A percentile compares a stretch with the other conserved stretches of the same genome.
These are phyloP conservation scores for Papilio polytes DNA, from an alignment of 1,140 invertebrate genomes.

Conservation along the genomic window DNA sequence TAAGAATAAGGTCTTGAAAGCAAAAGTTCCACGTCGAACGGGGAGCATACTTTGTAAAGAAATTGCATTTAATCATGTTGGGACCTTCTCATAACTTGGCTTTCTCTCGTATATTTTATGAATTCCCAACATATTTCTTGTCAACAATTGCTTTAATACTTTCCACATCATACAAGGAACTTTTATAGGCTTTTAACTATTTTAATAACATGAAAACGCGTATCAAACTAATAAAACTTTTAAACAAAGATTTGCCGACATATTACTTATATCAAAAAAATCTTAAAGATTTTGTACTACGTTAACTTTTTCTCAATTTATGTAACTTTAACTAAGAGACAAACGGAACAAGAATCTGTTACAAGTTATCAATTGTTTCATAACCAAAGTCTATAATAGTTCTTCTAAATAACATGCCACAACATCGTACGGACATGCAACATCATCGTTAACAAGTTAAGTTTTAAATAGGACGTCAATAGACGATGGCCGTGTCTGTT, in stretches of 20 bases:
- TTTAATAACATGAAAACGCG: constrained; percentile 57
- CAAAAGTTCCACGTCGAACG: constrained; percentile 70
- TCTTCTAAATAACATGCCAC: not conserved
- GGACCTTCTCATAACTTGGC: constrained; percentile 71
- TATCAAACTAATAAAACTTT: constrained; percentile 25
- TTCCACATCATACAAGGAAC: constrained; percentile 56
- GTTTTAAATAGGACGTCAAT: constrained; percentile 67
- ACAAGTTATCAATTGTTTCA: not conserved
- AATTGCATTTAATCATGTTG: constrained; percentile 80
- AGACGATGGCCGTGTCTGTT: constrained; percentile 55
- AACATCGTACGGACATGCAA: not conserved
- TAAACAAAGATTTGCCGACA: not conserved
- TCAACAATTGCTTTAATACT: constrained; percentile 77
- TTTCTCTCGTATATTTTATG: constrained; percentile 74
- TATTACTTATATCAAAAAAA: not conserved
- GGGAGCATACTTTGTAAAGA: constrained; percentile 76
- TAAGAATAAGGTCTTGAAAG: constrained; percentile 65
- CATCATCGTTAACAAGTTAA: constrained; percentile 45
- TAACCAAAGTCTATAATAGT: not conserved
- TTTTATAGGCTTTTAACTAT: constrained; percentile 66
- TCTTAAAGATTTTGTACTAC: not conserved
- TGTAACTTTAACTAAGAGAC: too few species aligned
- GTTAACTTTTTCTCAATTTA: not conserved
- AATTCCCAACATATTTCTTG: constrained; percentile 74
- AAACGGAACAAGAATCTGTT: too few species aligned